Base-by-base conservation (phyloP, 2,888 invertebrate genomes). In the Catocala nupta region DNA sequence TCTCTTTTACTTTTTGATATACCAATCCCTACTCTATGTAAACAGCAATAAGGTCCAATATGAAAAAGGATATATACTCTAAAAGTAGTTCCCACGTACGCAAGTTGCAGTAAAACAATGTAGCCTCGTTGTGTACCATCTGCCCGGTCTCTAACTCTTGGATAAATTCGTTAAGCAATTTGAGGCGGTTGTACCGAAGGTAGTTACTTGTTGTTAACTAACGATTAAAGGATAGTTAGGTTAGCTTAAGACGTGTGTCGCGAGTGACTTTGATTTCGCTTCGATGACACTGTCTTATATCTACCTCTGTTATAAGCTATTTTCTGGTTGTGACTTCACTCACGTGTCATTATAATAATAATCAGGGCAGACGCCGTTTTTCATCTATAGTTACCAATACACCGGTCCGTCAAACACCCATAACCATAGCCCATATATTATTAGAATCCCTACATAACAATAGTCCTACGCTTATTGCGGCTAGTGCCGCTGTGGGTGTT, bases 121-220 rank as follows among this genome's bases (percentile, higher is more conserved):
- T 73, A 56, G 54, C 39, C 62, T 55, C 45, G 59, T 62, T 57
- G 64, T 63, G 67, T 65, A 59, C 68, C 76, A 69, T 78, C 75
- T 77, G 76, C 62, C 68, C 70, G 63, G 56, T 45, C 58, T 59
- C 75, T 77, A 77, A 77, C 76, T 77, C 70, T 67, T 66, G 64
- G 69, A 69, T 77, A 77, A 77, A 69, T 77, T 77, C 73, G 75
- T 77, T 77, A 77, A 67, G 59, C 65, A 67, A 70, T 72, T 66
- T 53, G 25, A 6, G 52, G 3, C 33, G 61, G 50, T 66, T 58
- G 33, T 61, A 72, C 75, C 54, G 10, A 25, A 11, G 13, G 2
- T 34, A 33, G 48, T 59, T 53, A 54, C 8, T 34, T 8, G 3
- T 25, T 44, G 57, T 54, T 75, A 55, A 63, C 52, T 43, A 10